Evolutionary conservation across 37 sponge, comb jelly and placozoan species (phyloP), one percentile per base, ranked within the genome.

Genomic region (Haliclona indistincta): DNA sequence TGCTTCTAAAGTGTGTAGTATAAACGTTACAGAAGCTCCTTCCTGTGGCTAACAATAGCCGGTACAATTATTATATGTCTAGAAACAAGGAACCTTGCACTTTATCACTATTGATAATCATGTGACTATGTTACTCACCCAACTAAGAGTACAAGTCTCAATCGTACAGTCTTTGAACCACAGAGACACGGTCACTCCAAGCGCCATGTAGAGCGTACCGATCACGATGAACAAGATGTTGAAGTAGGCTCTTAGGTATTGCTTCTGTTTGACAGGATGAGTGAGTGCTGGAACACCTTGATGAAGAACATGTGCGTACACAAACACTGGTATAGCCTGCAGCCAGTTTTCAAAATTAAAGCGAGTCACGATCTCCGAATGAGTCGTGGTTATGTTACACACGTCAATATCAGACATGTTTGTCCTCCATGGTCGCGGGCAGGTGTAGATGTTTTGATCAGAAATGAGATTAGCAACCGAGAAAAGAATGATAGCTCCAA

Each of bases 141-240:
- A 95, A 54, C 87, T 88, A 4, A 95, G 79, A n/a, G 96, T 88
- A 34, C 61, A 32, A 25, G 89, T 95, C 54, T 95, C 93, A 56
- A 82, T 71, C 19, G 89, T 71, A 42, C 37, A 11, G 1, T 56
- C 79, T 42, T 67, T 52, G 73, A 87, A 95, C 78, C 85, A 85
- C 71, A 95, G 56, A 10, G 96, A 67, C 35, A 88, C 87, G 20
- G 70, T 67, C 29, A 95, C 34, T 22, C 96, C 96, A 33, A 95
- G 80, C 25, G 67, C 37, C 51, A 83, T 28, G 67, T 92, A 95
- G 63, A 86, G 38, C 28, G 80, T 17, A 28, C 36, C 22, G 4
- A 86, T 82, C 0, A 71, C 52, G 0, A 44, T 42, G 68, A 89
- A 88, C 69, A 88, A 75, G 51, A 76, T 75, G 22, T 42, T 43